A percentile compares a stretch with the other conserved stretches of the same genome.
Evolutionary conservation across 1,140 invertebrate species (phyloP).

Genomic region (Cydia amplana): DNA sequence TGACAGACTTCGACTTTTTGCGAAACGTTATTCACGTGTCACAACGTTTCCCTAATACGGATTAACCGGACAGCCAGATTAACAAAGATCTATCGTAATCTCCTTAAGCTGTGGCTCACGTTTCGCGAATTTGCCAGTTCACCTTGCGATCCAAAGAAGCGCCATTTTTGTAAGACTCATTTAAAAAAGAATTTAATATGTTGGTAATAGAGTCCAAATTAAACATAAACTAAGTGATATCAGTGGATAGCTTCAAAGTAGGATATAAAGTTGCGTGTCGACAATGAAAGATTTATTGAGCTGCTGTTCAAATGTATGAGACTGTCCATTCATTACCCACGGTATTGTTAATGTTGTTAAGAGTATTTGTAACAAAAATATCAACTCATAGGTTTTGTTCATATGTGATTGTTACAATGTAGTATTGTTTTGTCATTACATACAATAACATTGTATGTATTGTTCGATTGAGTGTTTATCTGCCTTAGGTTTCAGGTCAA

Average conservation of each 20-base stretch:
- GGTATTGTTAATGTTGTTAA: background rate
- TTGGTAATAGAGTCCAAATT: background rate
- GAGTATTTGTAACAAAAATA: conserved; percentile 17
- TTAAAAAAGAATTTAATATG: background rate
- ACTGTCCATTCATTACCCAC: background rate
- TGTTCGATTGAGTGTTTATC: background rate
- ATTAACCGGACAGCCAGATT: background rate
- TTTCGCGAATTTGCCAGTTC: conserved; percentile 21
- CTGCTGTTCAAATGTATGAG: background rate
- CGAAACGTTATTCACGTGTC: background rate
- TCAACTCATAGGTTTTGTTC: background rate
- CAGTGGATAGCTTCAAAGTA: too few species aligned
- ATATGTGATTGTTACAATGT: background rate
- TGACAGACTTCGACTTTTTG: background rate
- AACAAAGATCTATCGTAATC: conserved; percentile 15
- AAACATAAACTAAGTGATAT: background rate
- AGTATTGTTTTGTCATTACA: background rate
- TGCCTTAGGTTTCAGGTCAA: too few species aligned
- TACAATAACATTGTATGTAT: background rate
- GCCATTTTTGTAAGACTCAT: background rate
- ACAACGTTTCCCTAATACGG: conserved; percentile 10
- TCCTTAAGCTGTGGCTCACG: conserved; percentile 22
- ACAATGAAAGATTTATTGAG: background rate
- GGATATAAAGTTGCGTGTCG: background rate
- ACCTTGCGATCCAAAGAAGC: background rate